Percentiles rank a stretch among this genome's conserved stretches.
Evolutionary conservation across 2,113 vertebrate genomes (phyloP).

Genomic region (Ailuropoda melanoleuca): DNA sequence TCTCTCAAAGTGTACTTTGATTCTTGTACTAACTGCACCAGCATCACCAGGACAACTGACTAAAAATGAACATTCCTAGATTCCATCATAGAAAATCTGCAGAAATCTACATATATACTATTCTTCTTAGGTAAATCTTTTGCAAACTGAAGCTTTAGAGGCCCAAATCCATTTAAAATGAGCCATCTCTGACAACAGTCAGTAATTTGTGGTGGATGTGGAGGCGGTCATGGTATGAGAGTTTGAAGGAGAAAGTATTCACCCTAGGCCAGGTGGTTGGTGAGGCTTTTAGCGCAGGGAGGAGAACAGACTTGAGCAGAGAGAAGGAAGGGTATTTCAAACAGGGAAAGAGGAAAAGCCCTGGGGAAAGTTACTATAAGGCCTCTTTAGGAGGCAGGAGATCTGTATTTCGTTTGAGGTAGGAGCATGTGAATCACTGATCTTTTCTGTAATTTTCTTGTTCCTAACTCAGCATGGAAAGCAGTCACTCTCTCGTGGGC

Average conservation of each 20-base stretch:
- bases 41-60: not conserved
- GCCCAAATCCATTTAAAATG: not conserved
- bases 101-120: not conserved
- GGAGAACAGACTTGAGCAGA: not conserved
- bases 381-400: not conserved
- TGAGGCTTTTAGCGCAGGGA: not conserved
- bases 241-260: not conserved
- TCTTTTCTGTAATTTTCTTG: slow-evolving; percentile 11
- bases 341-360: not conserved
- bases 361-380: not conserved
- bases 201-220: not conserved
- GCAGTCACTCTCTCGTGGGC: not conserved
- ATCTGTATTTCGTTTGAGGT: not conserved
- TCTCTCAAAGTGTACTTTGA: slow-evolving; percentile 1
- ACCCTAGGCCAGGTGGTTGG: not conserved
- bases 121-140: not conserved
- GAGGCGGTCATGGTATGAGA: not conserved
- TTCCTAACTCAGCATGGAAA: slow-evolving; percentile 25
- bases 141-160: not conserved
- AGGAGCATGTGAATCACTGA: not conserved
- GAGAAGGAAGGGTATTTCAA: not conserved
- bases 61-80: not conserved
- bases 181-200: not conserved
- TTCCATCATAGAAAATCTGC: not conserved
- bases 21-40: not conserved